Percentiles rank a stretch among this genome's conserved stretches.
phyloP scores from a whole-genome alignment of 2,888 invertebrate genomes.

The Odontothrips loti region DNA sequence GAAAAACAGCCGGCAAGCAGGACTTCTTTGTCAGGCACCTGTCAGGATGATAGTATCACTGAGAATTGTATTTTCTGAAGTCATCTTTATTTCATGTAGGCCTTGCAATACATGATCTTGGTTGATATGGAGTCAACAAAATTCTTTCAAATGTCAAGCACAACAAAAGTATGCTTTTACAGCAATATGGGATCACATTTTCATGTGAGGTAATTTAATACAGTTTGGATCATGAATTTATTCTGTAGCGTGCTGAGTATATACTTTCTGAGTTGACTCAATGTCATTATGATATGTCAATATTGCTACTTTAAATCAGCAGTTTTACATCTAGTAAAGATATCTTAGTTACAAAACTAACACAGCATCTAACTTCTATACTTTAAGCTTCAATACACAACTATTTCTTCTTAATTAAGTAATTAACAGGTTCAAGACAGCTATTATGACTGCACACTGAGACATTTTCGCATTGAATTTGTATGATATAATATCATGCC shows the following conservation, averaged over 20 bases:
- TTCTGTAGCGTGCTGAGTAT: not conserved
- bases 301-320: conserved; percentile 17
- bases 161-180: not conserved
- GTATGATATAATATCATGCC: not conserved
- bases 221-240: not conserved
- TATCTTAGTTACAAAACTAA: conserved; percentile 23
- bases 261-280: too few species aligned
- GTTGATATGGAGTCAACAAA: not conserved
- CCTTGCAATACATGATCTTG: conserved; percentile 1
- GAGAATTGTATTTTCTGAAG: not conserved
- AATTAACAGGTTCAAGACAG: not conserved
- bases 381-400: not conserved
- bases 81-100: conserved; percentile 23
- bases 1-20: too few species aligned
- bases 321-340: not conserved
- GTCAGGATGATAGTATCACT: too few species aligned
- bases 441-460: not conserved
- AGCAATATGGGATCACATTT: not conserved
- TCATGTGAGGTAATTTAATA: not conserved
- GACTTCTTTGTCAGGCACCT: too few species aligned
- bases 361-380: not conserved
- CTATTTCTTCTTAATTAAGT: not conserved
- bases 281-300: conserved; percentile 9
- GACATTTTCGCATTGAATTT: not conserved
- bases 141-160: not conserved